A percentile compares a stretch with the other conserved stretches of the same genome.
Conservation (phyloP, 2,113 vertebrate species). For the Ceratotherium simum region DNA sequence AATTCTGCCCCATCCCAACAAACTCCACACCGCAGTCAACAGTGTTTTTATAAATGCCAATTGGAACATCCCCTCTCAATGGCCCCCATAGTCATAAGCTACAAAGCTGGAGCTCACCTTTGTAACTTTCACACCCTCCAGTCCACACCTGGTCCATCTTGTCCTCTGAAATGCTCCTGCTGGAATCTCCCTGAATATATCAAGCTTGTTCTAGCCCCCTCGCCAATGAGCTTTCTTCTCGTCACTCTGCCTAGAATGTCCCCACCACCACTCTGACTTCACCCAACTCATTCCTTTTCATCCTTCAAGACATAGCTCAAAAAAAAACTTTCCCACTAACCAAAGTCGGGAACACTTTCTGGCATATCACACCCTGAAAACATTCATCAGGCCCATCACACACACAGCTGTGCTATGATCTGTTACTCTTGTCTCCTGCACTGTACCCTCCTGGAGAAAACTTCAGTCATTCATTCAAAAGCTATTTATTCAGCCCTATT, state of each 20-base stretch:
- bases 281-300: background rate
- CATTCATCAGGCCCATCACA: fast-evolving
- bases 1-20: background rate
- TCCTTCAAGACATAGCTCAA: too few species aligned
- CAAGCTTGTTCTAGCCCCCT: too few species aligned
- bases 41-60: background rate
- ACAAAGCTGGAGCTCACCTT: background rate
- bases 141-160: fast-evolving
- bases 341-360: background rate
- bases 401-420: background rate
- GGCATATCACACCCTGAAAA: background rate
- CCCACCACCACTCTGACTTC: background rate
- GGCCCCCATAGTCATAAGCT: background rate
- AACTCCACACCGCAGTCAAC: too few species aligned
- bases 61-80: fast-evolving
- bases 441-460: background rate
- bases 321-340: background rate
- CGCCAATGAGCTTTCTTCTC: fast-evolving
- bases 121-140: fast-evolving
- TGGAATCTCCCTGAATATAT: background rate
- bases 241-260: background rate
- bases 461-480: background rate
- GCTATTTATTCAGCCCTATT: background rate
- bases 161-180: background rate
- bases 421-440: background rate